Evolutionary conservation across 1,140 invertebrate genomes (phyloP).

Genomic region (Sitobion miscanthi): DNA sequence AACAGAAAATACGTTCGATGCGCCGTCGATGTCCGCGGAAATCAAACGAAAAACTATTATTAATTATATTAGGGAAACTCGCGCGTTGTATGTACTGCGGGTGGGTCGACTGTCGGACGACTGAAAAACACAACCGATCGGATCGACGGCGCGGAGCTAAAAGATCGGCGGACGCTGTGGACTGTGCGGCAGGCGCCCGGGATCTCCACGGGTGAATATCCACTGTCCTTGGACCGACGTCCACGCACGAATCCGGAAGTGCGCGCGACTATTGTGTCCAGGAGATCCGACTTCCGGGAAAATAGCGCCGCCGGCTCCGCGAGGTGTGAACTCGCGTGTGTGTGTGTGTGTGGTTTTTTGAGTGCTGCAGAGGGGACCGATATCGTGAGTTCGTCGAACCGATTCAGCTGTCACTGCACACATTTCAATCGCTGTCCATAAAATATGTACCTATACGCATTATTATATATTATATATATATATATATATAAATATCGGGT

Average conservation of each 20-base stretch:
- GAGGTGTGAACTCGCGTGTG: background rate
- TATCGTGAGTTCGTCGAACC: conserved; percentile 15
- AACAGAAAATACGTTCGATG: background rate
- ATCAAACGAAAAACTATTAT: background rate
- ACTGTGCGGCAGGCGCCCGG: background rate
- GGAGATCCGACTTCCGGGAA: conserved; percentile 28
- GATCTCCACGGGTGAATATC: background rate
- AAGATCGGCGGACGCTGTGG: background rate
- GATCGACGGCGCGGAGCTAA: background rate
- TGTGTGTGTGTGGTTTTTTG: background rate
- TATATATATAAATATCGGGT: no score
- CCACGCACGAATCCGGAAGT: conserved; percentile 27
- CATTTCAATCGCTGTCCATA: background rate
- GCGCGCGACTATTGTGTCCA: conserved; percentile 8
- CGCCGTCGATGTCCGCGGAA: background rate
- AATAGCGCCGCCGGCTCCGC: conserved; percentile 3
- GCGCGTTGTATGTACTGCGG: background rate
- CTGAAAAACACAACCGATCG: background rate
- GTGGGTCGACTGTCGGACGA: background rate
- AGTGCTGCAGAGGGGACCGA: background rate
- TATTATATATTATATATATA: background rate
- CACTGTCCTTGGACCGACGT: background rate
- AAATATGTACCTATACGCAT: background rate
- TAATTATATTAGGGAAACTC: background rate
- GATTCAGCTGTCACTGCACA: background rate